Evolutionary conservation across 1,140 invertebrate genomes (phyloP).

Genomic region (Bombyx mandarina): DNA sequence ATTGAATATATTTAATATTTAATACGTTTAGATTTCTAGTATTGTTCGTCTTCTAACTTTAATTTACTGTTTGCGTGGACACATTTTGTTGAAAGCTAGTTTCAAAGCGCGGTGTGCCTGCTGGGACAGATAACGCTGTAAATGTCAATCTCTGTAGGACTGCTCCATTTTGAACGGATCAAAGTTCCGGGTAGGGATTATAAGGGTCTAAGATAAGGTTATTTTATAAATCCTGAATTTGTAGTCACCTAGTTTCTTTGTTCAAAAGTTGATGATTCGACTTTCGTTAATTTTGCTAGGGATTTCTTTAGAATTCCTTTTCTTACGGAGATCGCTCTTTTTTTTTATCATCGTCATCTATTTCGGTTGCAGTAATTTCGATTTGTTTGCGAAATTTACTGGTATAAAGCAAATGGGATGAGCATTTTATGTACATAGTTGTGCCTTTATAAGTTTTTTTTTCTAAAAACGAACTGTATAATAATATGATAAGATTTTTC

Average conservation of each 20-base stretch:
- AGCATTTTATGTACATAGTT: too few relatives aligned
- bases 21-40: neutral
- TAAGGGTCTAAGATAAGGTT: slow-evolving; percentile 64
- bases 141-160: slow-evolving; percentile 59
- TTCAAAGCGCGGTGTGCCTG: slow-evolving; percentile 36
- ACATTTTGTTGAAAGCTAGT: slow-evolving; percentile 23
- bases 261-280: slow-evolving; percentile 23
- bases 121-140: slow-evolving; percentile 48
- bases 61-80: slow-evolving; percentile 28
- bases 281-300: too few relatives aligned
- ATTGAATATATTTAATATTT: neutral
- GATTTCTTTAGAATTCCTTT: too few relatives aligned
- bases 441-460: too few relatives aligned
- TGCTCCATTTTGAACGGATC: slow-evolving; percentile 57
- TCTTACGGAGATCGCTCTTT: too few relatives aligned
- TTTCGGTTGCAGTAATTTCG: too few relatives aligned
- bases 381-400: too few relatives aligned
- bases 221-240: slow-evolving; percentile 60
- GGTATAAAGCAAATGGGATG: too few relatives aligned
- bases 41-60: too few relatives aligned
- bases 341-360: too few relatives aligned
- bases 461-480: too few relatives aligned
- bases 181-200: slow-evolving; percentile 60
- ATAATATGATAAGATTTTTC: too few relatives aligned
- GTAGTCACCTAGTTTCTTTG: slow-evolving; percentile 38